Conservation (phyloP, 2,888 invertebrate species). For the Hirudinaria manillensis region DNA sequence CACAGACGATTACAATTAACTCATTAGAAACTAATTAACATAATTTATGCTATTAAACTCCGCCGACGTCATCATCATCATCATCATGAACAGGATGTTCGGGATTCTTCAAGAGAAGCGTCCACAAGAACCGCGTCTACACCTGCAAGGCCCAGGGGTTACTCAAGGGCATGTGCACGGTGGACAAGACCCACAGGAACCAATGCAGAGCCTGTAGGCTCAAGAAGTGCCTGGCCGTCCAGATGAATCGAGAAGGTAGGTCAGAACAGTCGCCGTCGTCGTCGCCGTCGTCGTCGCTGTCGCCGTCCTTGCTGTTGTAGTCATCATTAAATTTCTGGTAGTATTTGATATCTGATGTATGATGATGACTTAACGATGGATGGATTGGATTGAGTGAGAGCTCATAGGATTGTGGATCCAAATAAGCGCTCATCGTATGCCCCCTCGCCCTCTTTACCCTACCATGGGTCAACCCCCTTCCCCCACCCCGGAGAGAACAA, state of each 20-base stretch:
- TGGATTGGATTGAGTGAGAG: not conserved
- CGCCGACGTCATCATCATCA: not conserved
- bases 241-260: conserved; percentile 95
- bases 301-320: not conserved
- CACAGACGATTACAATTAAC: no score
- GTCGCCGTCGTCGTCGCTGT: not conserved
- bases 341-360: not conserved
- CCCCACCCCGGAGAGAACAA: no score
- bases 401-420: not conserved
- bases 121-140: conserved; percentile 82
- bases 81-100: conserved; percentile 46
- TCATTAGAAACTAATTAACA: no score
- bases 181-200: conserved; percentile 91
- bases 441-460: no score
- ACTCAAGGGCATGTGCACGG: conserved; percentile 74
- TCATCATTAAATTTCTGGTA: not conserved
- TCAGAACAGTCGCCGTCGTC: conserved; percentile 10
- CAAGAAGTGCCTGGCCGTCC: conserved; percentile 78
- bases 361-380: not conserved
- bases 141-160: conserved; percentile 85
- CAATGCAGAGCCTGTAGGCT: conserved; percentile 91
- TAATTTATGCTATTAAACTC: no score
- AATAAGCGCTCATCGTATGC: no score
- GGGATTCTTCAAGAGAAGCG: conserved; percentile 68
- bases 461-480: no score